phyloP scores from a whole-genome alignment of 2,113 vertebrate genomes.

The Neolamprologus brichardi region DNA sequence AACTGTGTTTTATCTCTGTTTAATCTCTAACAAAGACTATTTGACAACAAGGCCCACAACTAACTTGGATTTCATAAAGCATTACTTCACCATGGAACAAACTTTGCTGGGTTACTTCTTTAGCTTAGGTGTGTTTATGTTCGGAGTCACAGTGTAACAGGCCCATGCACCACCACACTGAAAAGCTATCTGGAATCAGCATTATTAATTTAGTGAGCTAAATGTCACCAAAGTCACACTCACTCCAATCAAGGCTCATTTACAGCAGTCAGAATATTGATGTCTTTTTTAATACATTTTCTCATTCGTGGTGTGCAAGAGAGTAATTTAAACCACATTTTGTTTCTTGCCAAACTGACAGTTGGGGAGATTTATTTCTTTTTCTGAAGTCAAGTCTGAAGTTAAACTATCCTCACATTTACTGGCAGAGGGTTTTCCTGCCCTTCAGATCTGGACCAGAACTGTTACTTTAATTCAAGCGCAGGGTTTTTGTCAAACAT shows the following conservation, averaged over 20 bases:
- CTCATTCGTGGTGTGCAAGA: background rate
- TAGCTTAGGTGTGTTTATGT: background rate
- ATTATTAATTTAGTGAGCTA: background rate
- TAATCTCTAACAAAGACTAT: background rate
- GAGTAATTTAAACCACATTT: background rate
- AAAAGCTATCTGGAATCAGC: background rate
- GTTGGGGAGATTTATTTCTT: background rate
- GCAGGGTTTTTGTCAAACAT: background rate
- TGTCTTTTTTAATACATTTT: background rate
- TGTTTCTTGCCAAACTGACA: background rate
- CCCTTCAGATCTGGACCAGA: background rate
- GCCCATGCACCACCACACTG: background rate
- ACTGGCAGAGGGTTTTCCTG: background rate
- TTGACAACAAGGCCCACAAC: background rate
- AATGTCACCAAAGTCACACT: background rate
- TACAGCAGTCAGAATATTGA: background rate
- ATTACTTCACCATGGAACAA: background rate
- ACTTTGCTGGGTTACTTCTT: background rate
- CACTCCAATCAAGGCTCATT: background rate
- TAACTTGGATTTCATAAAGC: background rate
- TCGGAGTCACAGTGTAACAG: background rate
- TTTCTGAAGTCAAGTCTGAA: background rate
- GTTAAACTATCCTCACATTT: background rate
- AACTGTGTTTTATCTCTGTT: background rate
- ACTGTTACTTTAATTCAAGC: background rate